phyloP scores from a whole-genome alignment of 2,113 vertebrate species.

The Atlantisia rogersi region DNA sequence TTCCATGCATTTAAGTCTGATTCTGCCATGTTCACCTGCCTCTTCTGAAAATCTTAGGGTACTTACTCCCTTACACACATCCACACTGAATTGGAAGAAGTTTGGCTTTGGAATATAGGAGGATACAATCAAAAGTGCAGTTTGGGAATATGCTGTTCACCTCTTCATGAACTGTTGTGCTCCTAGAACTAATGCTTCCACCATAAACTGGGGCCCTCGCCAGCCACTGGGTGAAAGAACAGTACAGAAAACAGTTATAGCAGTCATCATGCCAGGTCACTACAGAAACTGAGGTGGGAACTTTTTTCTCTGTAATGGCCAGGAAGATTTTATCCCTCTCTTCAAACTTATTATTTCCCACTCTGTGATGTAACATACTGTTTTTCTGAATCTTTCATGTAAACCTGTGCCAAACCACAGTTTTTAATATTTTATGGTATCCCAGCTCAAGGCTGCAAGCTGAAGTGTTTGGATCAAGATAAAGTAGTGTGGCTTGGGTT shows the following conservation, averaged over 20 bases:
- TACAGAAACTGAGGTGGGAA: not conserved
- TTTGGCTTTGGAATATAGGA: not conserved
- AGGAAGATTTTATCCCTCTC: not conserved
- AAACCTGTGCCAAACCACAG: constrained; percentile 28
- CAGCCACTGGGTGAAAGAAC: not conserved
- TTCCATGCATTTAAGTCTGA: not conserved
- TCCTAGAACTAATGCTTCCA: not conserved
- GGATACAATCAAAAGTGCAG: not conserved
- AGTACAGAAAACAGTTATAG: not conserved
- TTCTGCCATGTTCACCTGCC: not conserved
- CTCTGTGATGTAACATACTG: not conserved
- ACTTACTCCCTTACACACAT: not conserved
- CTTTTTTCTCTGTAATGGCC: not conserved
- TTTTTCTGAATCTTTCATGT: not conserved
- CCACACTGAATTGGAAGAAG: not conserved
- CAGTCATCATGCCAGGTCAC: not conserved
- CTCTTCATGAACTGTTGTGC: not conserved
- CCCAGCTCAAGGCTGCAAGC: not conserved
- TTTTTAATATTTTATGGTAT: constrained; percentile 39
- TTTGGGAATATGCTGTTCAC: not conserved
- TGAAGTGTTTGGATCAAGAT: constrained; percentile 16
- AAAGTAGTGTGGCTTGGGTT: not conserved
- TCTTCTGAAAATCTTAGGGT: not conserved
- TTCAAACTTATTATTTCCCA: not conserved
- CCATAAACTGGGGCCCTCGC: not conserved